phyloP scores from a whole-genome alignment of 2,797 vertebrate genomes.

The Gallinago solitaria region DNA sequence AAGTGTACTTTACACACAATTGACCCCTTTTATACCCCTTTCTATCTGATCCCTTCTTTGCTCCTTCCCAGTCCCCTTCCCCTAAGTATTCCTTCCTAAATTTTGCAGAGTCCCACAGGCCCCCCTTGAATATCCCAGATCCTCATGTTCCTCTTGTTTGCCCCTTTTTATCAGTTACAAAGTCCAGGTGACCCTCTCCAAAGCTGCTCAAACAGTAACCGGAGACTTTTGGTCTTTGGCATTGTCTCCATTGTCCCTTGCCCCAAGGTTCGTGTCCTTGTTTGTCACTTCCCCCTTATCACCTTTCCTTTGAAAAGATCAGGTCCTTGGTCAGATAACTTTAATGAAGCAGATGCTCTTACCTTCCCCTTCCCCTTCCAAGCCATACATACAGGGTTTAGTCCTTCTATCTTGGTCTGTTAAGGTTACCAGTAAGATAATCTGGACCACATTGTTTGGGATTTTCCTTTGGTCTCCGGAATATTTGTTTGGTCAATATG shows the following conservation, averaged over 20 bases:
- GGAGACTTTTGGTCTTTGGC: not conserved
- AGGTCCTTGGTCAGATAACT: not conserved
- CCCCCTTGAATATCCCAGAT: not conserved
- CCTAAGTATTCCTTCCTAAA: not conserved
- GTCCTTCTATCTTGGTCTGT: not conserved
- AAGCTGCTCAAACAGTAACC: not conserved
- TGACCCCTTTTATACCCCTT: not conserved
- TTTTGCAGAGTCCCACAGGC: not conserved
- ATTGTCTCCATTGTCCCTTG: not conserved
- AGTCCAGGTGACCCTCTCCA: not conserved
- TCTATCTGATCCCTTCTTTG: not conserved
- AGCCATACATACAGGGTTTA: not conserved
- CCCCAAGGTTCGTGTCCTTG: not conserved
- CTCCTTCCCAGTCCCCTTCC: not conserved
- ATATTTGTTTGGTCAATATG: not conserved
- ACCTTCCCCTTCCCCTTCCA: not conserved
- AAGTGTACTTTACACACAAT: rapidly evolving
- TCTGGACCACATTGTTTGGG: not conserved
- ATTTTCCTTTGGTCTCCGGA: not conserved
- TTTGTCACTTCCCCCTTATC: not conserved
- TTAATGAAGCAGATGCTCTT: not conserved
- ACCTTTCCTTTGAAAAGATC: not conserved
- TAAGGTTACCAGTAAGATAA: not conserved
- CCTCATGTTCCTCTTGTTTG: not conserved
- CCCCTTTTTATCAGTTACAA: not conserved